A percentile compares a stretch with the other conserved stretches of the same genome.
phyloP scores from a whole-genome alignment of 1,140 invertebrate species.

The Drosophila melanica region DNA sequence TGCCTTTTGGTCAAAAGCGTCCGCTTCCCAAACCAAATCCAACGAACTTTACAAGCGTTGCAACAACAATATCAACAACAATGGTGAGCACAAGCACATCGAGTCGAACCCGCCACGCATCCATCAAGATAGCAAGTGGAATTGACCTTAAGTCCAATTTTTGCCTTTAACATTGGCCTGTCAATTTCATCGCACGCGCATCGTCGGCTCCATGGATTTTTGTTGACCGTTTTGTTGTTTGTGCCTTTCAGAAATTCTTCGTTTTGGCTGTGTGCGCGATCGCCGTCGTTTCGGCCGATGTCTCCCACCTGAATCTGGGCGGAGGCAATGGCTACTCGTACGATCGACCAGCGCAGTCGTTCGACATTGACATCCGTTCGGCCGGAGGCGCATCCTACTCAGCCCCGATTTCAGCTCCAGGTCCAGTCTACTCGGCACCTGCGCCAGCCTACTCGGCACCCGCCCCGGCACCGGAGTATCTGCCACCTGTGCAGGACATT shows the following conservation, averaged over 20 bases:
- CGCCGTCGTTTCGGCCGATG: constrained; percentile 69
- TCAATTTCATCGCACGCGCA: constrained; percentile 39
- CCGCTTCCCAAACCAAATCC: constrained; percentile 46
- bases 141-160: constrained; percentile 47
- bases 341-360: constrained; percentile 62
- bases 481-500: constrained; percentile 58
- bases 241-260: constrained; percentile 72
- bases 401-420: constrained; percentile 31
- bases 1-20: constrained; percentile 62
- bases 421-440: constrained; percentile 28
- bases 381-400: constrained; percentile 37
- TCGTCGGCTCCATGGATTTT: constrained; percentile 28
- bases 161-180: constrained; percentile 54
- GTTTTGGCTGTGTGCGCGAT: constrained; percentile 74
- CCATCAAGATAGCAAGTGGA: constrained; percentile 36
- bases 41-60: constrained; percentile 57
- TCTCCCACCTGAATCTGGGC: constrained; percentile 67
- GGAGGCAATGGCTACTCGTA: constrained; percentile 72
- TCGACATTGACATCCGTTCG: constrained; percentile 60
- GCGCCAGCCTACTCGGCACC: constrained; percentile 41
- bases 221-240: constrained; percentile 12
- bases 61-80: constrained; percentile 50
- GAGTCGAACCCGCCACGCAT: constrained; percentile 19
- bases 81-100: constrained; percentile 13
- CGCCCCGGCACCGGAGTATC: constrained; percentile 51